These are phyloP conservation scores for Drosophila putrida DNA, from an alignment of 2,888 invertebrate genomes.

Conservation along the genomic window DNA sequence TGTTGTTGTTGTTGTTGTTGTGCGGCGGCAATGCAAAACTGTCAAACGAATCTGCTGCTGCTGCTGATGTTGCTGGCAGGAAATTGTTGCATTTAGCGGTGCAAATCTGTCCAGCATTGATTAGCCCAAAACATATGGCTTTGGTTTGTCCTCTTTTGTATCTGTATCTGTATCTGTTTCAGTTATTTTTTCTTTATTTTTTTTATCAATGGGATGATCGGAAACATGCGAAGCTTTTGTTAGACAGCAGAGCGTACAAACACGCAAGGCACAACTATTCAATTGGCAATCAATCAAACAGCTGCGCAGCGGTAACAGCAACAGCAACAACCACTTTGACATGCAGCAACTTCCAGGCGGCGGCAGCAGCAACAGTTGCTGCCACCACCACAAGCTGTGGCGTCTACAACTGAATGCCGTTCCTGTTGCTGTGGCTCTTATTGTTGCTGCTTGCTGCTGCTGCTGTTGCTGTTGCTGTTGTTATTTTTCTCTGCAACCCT, in stretches of 20 bases:
- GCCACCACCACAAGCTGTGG: constrained; percentile 74
- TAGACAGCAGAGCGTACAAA: constrained; percentile 58
- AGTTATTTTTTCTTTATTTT: not conserved
- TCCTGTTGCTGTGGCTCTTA: constrained; percentile 31
- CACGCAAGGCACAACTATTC: constrained; percentile 69
- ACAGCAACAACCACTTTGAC: constrained; percentile 65
- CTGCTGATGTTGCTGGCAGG: constrained; percentile 51
- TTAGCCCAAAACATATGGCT: constrained; percentile 61
- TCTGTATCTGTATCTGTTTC: not conserved
- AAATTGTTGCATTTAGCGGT: constrained; percentile 72
- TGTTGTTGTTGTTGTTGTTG: constrained; percentile 35
- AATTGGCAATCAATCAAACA: constrained; percentile 84
- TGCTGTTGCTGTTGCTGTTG: constrained; percentile 31
- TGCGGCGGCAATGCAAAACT: constrained; percentile 57
- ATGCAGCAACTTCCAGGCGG: constrained; percentile 74
- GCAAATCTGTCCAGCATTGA: constrained; percentile 65
- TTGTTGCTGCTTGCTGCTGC: constrained; percentile 41
- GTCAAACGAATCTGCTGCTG: constrained; percentile 68
- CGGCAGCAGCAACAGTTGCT: constrained; percentile 67
- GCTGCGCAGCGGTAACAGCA: constrained; percentile 67
- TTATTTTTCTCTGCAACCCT: constrained; percentile 41
- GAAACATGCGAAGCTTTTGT: constrained; percentile 66
- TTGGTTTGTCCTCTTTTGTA: constrained; percentile 18
- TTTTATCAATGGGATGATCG: constrained; percentile 53
- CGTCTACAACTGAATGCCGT: constrained; percentile 75